Evolutionary conservation across 2,113 vertebrate genomes (phyloP).

Genomic region (Guaruba guarouba): DNA sequence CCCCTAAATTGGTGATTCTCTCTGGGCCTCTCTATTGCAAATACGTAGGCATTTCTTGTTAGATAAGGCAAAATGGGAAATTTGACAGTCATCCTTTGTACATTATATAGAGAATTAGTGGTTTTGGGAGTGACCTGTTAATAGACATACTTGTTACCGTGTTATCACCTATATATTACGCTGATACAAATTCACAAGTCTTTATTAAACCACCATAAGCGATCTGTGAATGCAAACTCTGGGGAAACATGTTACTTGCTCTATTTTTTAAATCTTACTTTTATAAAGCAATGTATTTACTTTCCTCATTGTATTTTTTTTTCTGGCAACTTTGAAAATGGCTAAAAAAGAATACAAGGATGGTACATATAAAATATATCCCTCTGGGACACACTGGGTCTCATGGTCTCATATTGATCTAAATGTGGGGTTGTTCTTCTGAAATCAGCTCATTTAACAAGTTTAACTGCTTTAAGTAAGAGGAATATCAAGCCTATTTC

Average conservation of each 20-base stretch:
- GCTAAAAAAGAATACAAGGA: background rate
- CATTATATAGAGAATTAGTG: background rate
- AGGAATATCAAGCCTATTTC: constrained; percentile 5
- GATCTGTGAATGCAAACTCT: background rate
- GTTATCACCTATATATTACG: background rate
- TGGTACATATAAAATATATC: background rate
- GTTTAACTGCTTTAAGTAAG: background rate
- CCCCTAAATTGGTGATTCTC: background rate
- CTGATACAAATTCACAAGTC: background rate
- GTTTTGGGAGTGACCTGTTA: background rate
- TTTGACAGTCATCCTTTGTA: background rate
- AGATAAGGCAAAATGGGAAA: background rate
- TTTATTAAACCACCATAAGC: background rate
- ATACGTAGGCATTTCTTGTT: background rate
- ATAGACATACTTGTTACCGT: background rate
- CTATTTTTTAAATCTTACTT: background rate
- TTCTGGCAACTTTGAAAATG: background rate
- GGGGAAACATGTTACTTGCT: background rate
- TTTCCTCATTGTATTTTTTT: background rate
- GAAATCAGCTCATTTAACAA: constrained; percentile 1
- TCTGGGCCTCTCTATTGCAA: background rate
- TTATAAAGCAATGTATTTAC: background rate
- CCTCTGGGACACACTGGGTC: background rate
- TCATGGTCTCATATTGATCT: background rate
- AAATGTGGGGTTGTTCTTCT: background rate